phyloP scores from a whole-genome alignment of 2,797 vertebrate genomes.

The Gymnocypris eckloni region DNA sequence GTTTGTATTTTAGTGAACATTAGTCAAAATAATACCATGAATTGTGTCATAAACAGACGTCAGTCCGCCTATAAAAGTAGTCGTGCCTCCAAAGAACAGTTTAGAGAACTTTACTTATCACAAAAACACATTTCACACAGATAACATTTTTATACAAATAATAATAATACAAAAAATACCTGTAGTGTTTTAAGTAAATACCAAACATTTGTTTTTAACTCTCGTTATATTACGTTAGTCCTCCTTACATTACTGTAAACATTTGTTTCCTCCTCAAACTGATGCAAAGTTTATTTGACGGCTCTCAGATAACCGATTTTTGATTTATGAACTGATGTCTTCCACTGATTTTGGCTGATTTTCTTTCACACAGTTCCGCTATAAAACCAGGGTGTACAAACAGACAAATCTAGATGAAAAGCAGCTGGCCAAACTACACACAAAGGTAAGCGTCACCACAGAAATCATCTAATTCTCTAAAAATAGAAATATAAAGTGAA shows the following conservation, averaged over 20 bases:
- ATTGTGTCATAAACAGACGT: not conserved
- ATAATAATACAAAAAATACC: too few species aligned
- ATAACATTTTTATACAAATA: too few species aligned
- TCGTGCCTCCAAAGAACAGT: not conserved
- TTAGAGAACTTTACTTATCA: not conserved
- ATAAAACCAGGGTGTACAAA: slow-evolving; percentile 94
- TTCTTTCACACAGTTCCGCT: slow-evolving; percentile 83
- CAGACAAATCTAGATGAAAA: slow-evolving; percentile 95
- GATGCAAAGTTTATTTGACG: not conserved
- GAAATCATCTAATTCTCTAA: not conserved
- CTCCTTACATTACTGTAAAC: not conserved
- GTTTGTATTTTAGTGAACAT: not conserved
- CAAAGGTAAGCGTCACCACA: slow-evolving; percentile 79
- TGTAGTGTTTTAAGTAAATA: not conserved
- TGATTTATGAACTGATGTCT: not conserved
- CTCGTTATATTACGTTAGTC: not conserved
- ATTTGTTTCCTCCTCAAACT: not conserved
- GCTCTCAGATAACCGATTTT: not conserved
- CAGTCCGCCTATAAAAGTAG: not conserved
- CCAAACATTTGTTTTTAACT: not conserved
- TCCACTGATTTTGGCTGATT: slow-evolving; percentile 29
- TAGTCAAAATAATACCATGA: not conserved
- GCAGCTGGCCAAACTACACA: slow-evolving; percentile 92
- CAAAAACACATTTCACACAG: not conserved
- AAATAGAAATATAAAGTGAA: not conserved